Conservation (phyloP, 2,797 vertebrate species). For the Argya squamiceps region DNA sequence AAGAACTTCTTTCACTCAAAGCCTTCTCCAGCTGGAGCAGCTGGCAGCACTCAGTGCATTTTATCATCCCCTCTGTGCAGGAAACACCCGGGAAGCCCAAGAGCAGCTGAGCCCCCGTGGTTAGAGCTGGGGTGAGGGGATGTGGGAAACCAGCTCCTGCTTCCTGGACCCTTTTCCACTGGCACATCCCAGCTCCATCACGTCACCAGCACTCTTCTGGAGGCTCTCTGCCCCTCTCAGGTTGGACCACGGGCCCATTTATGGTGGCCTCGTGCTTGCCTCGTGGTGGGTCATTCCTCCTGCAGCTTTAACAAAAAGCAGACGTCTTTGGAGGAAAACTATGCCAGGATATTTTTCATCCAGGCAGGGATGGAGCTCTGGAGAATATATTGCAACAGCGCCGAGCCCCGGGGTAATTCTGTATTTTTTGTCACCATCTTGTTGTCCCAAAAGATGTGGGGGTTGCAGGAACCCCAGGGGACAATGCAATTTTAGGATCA, state of each 20-base stretch:
- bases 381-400: background rate
- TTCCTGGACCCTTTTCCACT: background rate
- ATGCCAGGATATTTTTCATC: constrained; percentile 1
- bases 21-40: background rate
- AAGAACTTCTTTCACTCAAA: background rate
- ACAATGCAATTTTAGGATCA: fast-evolving
- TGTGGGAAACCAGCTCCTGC: background rate
- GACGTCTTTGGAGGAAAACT: background rate
- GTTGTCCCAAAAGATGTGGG: fast-evolving
- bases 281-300: background rate
- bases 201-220: background rate
- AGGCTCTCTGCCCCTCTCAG: fast-evolving
- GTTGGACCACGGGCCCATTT: background rate
- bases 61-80: fast-evolving
- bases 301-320: constrained; percentile 6
- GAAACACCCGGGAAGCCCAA: fast-evolving
- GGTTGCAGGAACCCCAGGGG: background rate
- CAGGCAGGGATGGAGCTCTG: background rate
- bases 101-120: background rate
- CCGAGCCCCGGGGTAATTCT: background rate
- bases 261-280: constrained; percentile 2
- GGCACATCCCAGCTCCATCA: background rate
- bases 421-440: background rate
- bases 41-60: background rate
- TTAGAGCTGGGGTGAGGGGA: background rate